These are phyloP conservation scores for Bombus impatiens DNA, from an alignment of 1,140 invertebrate species.

Conservation along the genomic window DNA sequence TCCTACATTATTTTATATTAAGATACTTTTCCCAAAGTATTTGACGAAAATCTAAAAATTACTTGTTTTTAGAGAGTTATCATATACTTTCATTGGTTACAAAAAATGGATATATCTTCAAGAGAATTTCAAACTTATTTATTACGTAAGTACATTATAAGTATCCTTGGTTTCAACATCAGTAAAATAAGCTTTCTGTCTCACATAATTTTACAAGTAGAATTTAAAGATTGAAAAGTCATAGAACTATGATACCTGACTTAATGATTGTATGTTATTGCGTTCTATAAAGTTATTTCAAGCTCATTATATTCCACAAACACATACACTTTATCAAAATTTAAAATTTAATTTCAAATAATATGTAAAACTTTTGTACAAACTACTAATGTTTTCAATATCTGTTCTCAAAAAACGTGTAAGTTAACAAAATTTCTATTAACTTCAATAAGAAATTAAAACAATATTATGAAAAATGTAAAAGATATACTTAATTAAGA, in stretches of 20 bases:
- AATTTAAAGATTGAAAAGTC: background rate
- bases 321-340: background rate
- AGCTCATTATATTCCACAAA: background rate
- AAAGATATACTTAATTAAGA: background rate
- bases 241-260: background rate
- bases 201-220: slow-evolving; percentile 2
- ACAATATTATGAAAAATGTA: background rate
- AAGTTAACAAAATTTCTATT: too few species aligned
- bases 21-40: background rate
- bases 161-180: background rate
- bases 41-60: background rate
- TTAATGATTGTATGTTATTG: background rate
- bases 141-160: background rate
- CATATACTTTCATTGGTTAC: background rate
- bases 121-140: slow-evolving; percentile 2
- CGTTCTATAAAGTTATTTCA: background rate
- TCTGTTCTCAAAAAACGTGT: too few species aligned
- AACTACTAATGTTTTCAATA: too few species aligned
- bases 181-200: background rate
- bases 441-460: background rate
- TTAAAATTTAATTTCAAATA: background rate
- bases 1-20: background rate
- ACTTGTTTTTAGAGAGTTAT: background rate
- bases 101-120: background rate
- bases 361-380: too few species aligned